Percentiles rank a stretch among this genome's conserved stretches.
Evolutionary conservation across 2,113 vertebrate genomes (phyloP).

Genomic region (Catharus minimus): DNA sequence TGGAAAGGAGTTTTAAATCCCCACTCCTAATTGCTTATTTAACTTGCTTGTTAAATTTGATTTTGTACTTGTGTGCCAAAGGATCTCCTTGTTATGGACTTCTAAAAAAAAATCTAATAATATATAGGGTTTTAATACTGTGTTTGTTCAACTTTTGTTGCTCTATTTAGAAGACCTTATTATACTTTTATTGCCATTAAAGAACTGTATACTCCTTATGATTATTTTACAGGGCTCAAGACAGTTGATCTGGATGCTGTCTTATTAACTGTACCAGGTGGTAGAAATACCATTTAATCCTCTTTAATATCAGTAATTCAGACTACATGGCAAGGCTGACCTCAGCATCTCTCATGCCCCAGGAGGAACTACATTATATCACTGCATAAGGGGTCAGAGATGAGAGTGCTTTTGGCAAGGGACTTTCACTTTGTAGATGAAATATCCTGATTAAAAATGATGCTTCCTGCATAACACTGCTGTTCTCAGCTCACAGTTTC

Average conservation of each 20-base stretch:
- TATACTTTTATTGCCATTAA: slow-evolving; percentile 53
- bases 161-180: slow-evolving; percentile 59
- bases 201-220: slow-evolving; percentile 49
- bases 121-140: slow-evolving; percentile 43
- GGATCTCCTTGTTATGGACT: slow-evolving; percentile 69
- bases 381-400: slow-evolving; percentile 38
- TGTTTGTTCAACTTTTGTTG: slow-evolving; percentile 46
- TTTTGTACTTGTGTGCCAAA: slow-evolving; percentile 64
- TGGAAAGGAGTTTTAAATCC: slow-evolving; percentile 48
- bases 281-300: slow-evolving; percentile 57
- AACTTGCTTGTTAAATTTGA: slow-evolving; percentile 65
- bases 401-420: slow-evolving; percentile 43
- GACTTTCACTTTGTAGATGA: slow-evolving; percentile 41
- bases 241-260: slow-evolving; percentile 54
- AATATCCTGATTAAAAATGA: slow-evolving; percentile 58
- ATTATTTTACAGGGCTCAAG: slow-evolving; percentile 61
- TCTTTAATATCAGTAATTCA: slow-evolving; percentile 60
- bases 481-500: slow-evolving; percentile 34
- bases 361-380: slow-evolving; percentile 39
- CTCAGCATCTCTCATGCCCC: slow-evolving; percentile 37
- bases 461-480: slow-evolving; percentile 38
- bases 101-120: slow-evolving; percentile 49
- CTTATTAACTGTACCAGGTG: slow-evolving; percentile 60
- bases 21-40: slow-evolving; percentile 67
- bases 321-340: slow-evolving; percentile 48